Evolutionary conservation across 2,797 vertebrate species (phyloP), one percentile per base, ranked within the genome.

Genomic region (Meriones psammophilus): DNA sequence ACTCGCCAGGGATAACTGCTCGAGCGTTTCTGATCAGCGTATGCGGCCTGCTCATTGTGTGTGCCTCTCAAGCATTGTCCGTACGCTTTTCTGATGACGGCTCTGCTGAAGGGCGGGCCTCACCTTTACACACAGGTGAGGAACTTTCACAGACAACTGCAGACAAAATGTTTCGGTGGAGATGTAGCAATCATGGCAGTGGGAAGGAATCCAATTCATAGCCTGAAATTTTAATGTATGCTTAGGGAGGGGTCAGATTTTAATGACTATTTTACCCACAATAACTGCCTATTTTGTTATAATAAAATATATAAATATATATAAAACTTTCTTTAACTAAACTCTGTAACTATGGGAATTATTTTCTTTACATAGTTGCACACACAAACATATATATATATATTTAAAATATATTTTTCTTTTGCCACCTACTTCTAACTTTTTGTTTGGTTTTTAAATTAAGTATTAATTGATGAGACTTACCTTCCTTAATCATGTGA

Each of bases 261-360:
- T 99, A 99, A 99, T 99, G 98, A 99, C 98, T 99, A 99, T 99
- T 99, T 99, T 99, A 99, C 99, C 99, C 99, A 99, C 98, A 98
- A 98, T 99, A 99, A 99, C 99, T 99, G 99, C 99, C 99, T 99
- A 99, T 99, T 99, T 99, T 99, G 99, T 99, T 99, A 99, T 99
- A 99, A 99, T 99, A 98, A 99, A 99, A 99, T 98, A 99, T 98
- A 99, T 99, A 99, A 98, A 98, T 99, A 99, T 99, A 99, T 99
- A 99, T 99, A 99, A 99, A 99, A 99, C 98, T 99, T 99, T 99
- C 99, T 99, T 99, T 99, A 98, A 98, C 98, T 96, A 98, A 99
- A 99, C 98, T 99, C 98, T 99, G 99, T 99, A 99, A 99, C 99
- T 98, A 99, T 99, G 98, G 99, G 99, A 99, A 98, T 99, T 99